A percentile compares a stretch with the other conserved stretches of the same genome.
These are phyloP conservation scores for Suncus etruscus DNA, from an alignment of 2,113 vertebrate species.

Conservation along the genomic window DNA sequence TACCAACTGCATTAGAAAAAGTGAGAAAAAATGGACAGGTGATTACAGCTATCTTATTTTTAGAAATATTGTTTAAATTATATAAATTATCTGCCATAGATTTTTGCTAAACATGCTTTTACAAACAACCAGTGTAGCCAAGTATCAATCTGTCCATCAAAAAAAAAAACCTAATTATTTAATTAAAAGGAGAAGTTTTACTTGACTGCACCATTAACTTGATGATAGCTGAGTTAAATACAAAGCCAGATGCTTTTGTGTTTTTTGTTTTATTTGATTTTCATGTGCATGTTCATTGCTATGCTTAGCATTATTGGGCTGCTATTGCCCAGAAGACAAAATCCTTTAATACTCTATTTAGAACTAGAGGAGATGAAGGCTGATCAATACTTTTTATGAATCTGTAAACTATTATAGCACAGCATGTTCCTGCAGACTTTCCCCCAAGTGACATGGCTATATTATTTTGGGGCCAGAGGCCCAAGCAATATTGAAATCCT, in stretches of 20 bases:
- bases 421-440: slow-evolving; percentile 70
- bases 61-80: background rate
- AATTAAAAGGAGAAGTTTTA: slow-evolving; percentile 64
- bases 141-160: slow-evolving; percentile 69
- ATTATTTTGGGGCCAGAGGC: slow-evolving; percentile 80
- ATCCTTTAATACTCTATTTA: slow-evolving; percentile 80
- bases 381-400: slow-evolving; percentile 77
- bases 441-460: slow-evolving; percentile 70
- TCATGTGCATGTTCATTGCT: slow-evolving; percentile 68
- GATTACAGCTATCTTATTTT: background rate
- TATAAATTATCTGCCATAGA: background rate
- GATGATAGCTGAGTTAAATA: slow-evolving; percentile 70
- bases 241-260: slow-evolving; percentile 59
- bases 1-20: background rate
- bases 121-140: slow-evolving; percentile 37
- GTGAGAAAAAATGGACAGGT: background rate
- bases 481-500: slow-evolving; percentile 79
- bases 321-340: slow-evolving; percentile 73
- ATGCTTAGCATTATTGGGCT: slow-evolving; percentile 42
- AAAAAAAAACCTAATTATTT: slow-evolving; percentile 71
- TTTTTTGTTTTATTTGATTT: slow-evolving; percentile 74
- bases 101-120: background rate
- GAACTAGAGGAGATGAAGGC: slow-evolving; percentile 76
- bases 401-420: slow-evolving; percentile 78
- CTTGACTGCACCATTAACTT: slow-evolving; percentile 73